These are phyloP conservation scores for Onthophagus taurus DNA, from an alignment of 1,140 invertebrate genomes.

Conservation along the genomic window DNA sequence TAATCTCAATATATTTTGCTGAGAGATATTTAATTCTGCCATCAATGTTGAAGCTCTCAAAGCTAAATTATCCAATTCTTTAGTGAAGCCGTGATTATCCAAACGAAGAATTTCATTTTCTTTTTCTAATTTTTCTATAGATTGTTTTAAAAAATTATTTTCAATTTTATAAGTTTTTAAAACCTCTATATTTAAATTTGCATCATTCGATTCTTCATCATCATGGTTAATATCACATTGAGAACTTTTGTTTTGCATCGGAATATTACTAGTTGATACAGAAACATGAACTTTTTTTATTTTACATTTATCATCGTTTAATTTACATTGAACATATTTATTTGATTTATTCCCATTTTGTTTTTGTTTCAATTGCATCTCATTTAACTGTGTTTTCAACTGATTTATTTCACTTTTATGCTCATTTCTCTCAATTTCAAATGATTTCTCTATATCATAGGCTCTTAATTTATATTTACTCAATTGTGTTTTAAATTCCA, in stretches of 20 bases:
- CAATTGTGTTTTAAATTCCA: slow-evolving; percentile 17
- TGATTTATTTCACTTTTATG: slow-evolving; percentile 8
- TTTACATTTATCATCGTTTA: not conserved
- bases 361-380: slow-evolving; percentile 6
- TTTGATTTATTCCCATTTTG: slow-evolving; percentile 3
- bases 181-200: not conserved
- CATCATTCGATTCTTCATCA: not conserved
- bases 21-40: slow-evolving; percentile 12
- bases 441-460: slow-evolving; percentile 17
- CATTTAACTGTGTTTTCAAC: slow-evolving; percentile 4
- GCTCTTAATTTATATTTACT: slow-evolving; percentile 19
- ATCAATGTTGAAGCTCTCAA: slow-evolving; percentile 6
- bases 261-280: not conserved
- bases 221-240: no score
- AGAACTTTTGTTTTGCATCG: not conserved
- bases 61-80: slow-evolving; percentile 10
- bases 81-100: slow-evolving; percentile 3
- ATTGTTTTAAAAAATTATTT: slow-evolving; percentile 1
- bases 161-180: no score
- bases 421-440: slow-evolving; percentile 3
- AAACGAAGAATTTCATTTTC: slow-evolving; percentile 11
- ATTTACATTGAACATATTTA: not conserved
- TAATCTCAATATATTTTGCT: slow-evolving; percentile 2
- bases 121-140: slow-evolving; percentile 11
- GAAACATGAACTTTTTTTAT: not conserved